Evolutionary conservation across 2,888 invertebrate genomes (phyloP).

Genomic region (Spodoptera littoralis): DNA sequence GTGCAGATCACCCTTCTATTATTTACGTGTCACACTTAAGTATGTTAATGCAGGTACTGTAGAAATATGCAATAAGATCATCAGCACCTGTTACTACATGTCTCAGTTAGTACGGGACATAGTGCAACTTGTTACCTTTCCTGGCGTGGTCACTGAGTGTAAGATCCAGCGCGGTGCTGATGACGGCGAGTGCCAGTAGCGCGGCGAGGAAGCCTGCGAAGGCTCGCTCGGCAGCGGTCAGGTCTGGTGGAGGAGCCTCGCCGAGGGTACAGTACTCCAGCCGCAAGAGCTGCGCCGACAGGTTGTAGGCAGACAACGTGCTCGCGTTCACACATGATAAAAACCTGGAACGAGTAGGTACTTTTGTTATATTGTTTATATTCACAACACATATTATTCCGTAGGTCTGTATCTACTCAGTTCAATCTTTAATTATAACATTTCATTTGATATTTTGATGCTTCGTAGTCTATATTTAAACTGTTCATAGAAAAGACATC

Average conservation of each 20-base stretch:
- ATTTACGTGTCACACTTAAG: too few species aligned
- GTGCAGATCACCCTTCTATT: too few species aligned
- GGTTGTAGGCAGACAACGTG: slow-evolving; percentile 69
- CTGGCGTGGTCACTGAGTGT: slow-evolving; percentile 72
- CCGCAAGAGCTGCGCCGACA: slow-evolving; percentile 73
- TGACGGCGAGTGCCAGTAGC: slow-evolving; percentile 71
- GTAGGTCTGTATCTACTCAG: too few species aligned
- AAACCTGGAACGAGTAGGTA: slow-evolving; percentile 68
- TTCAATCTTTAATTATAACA: too few species aligned
- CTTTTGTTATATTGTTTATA: too few species aligned
- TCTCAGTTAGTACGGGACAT: background rate
- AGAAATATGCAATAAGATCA: too few species aligned
- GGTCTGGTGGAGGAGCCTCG: slow-evolving; percentile 8
- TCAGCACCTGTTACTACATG: too few species aligned
- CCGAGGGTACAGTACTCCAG: slow-evolving; percentile 74
- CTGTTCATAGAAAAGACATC: slow-evolving; percentile 42
- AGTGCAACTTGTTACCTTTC: slow-evolving; percentile 66
- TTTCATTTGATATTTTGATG: too few species aligned
- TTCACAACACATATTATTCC: too few species aligned
- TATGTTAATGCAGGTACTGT: too few species aligned
- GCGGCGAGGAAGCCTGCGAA: slow-evolving; percentile 70
- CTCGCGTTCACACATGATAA: slow-evolving; percentile 77
- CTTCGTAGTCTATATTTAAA: background rate
- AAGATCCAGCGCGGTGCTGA: slow-evolving; percentile 76
- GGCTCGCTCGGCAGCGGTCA: slow-evolving; percentile 64